Percentiles rank a stretch among this genome's conserved stretches.
These are phyloP conservation scores for Neopelma chrysocephalum DNA, from an alignment of 2,797 vertebrate species.

Conservation along the genomic window DNA sequence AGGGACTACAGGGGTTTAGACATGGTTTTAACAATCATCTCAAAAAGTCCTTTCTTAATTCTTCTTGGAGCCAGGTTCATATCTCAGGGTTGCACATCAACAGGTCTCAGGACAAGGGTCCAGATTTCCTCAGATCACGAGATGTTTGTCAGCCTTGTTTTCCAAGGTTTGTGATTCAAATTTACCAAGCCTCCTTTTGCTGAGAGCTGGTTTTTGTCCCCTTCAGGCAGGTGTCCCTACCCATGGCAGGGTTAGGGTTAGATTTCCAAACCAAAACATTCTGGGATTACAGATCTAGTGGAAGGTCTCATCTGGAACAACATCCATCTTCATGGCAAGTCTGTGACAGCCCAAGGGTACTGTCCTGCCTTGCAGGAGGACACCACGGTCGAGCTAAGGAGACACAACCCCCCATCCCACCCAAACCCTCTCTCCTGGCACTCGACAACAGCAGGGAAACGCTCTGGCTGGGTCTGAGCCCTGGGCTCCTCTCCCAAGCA, in stretches of 20 bases:
- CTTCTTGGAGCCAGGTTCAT: too few relatives aligned
- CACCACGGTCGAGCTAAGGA: fast-evolving
- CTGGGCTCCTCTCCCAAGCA: background rate
- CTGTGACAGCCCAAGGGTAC: too few relatives aligned
- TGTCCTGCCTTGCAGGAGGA: background rate
- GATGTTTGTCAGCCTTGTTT: too few relatives aligned
- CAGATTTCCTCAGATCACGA: too few relatives aligned
- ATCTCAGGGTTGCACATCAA: too few relatives aligned
- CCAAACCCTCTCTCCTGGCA: fast-evolving
- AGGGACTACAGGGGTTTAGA: too few relatives aligned
- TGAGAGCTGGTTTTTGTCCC: too few relatives aligned
- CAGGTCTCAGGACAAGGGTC: too few relatives aligned
- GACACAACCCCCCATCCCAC: fast-evolving
- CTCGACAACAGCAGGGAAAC: fast-evolving
- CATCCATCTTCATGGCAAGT: fast-evolving
- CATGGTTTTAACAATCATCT: too few relatives aligned
- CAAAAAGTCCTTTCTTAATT: too few relatives aligned
- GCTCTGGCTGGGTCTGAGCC: background rate
- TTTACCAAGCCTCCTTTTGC: too few relatives aligned
- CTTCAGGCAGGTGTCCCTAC: background rate
- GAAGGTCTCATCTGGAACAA: background rate
- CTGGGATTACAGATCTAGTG: background rate
- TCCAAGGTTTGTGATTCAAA: too few relatives aligned
- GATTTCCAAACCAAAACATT: background rate
- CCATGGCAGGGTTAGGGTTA: background rate